Evolutionary conservation across 2,113 vertebrate species (phyloP).

Genomic region (Amphiprion percula): DNA sequence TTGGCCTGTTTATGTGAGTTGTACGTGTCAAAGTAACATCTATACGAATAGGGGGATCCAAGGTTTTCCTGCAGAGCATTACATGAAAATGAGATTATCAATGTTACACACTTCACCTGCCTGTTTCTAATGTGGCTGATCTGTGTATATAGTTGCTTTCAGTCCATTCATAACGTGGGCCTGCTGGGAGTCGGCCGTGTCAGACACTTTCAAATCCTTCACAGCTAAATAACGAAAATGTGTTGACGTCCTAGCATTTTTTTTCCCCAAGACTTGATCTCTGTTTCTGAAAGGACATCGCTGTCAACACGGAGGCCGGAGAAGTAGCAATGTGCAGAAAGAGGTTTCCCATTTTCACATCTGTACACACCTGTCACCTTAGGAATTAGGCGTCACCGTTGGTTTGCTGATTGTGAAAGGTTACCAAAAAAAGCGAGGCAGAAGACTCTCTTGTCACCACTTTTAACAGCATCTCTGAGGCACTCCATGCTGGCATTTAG

Average conservation of each 20-base stretch:
- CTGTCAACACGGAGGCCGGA: background rate
- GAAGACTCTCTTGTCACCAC: background rate
- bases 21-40: too few species aligned
- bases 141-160: too few species aligned
- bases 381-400: background rate
- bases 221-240: background rate
- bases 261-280: background rate
- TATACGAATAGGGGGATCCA: too few species aligned
- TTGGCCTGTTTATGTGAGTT: too few species aligned
- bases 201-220: background rate
- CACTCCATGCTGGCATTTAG: background rate
- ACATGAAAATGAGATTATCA: too few species aligned
- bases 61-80: too few species aligned
- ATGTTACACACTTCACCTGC: too few species aligned
- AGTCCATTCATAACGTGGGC: too few species aligned
- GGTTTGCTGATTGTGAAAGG: background rate
- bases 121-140: too few species aligned
- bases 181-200: background rate
- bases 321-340: background rate
- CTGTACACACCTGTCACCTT: conserved; percentile 6
- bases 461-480: background rate
- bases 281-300: background rate
- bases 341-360: conserved; percentile 16
- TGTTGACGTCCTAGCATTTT: conserved; percentile 2
- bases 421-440: background rate